Evolutionary conservation across 2,888 invertebrate species (phyloP).

Genomic region (Omphaloscelis lunosa): DNA sequence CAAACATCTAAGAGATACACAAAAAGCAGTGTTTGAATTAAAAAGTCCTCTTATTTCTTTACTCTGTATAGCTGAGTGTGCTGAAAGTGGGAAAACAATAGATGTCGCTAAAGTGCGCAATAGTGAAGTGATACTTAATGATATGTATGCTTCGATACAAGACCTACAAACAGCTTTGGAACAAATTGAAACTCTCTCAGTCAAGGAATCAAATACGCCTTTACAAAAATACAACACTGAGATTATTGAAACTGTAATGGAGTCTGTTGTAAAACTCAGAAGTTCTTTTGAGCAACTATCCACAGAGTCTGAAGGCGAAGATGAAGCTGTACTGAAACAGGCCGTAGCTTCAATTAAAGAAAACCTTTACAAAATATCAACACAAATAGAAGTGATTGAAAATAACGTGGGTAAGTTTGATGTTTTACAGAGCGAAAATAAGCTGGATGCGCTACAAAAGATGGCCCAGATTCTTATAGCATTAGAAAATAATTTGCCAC

Average conservation of each 20-base stretch:
- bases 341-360: constrained; percentile 79
- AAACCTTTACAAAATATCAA: constrained; percentile 81
- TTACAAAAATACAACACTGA: constrained; percentile 89
- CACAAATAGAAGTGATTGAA: constrained; percentile 79
- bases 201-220: constrained; percentile 86
- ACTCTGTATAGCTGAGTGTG: constrained; percentile 80
- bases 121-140: constrained; percentile 82
- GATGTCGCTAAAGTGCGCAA: constrained; percentile 74
- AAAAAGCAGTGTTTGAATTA: constrained; percentile 85
- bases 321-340: constrained; percentile 77
- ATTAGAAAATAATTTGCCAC: constrained; percentile 83
- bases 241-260: constrained; percentile 92
- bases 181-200: constrained; percentile 88
- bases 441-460: constrained; percentile 84
- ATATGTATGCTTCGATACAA: constrained; percentile 88
- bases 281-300: constrained; percentile 90
- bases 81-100: constrained; percentile 74
- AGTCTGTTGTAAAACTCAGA: constrained; percentile 92
- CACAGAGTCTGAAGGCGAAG: constrained; percentile 74
- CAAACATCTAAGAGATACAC: constrained; percentile 84
- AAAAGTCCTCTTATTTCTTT: constrained; percentile 82
- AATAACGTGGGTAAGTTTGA: constrained; percentile 81
- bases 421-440: constrained; percentile 85
- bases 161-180: constrained; percentile 87
- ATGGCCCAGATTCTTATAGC: constrained; percentile 87